Conservation (phyloP, 2,797 vertebrate species). For the Sebastes dallii region DNA sequence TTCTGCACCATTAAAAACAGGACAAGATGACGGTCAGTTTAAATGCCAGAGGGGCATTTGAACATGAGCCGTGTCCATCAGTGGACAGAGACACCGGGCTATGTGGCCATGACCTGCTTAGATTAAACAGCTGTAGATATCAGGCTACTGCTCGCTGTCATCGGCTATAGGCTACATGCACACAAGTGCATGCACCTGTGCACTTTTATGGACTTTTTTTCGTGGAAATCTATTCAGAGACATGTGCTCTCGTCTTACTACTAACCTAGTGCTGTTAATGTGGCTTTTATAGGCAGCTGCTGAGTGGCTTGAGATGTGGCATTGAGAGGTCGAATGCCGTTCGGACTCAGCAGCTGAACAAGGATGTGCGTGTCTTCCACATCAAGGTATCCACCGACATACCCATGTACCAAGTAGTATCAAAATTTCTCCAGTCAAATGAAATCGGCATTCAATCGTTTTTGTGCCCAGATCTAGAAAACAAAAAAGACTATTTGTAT, state of each 20-base stretch:
- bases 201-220: neutral
- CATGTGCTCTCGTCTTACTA: neutral
- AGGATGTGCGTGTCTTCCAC: neutral
- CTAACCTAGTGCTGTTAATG: neutral
- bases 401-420: too few relatives aligned
- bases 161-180: neutral
- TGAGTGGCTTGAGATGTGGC: too few relatives aligned
- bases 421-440: too few relatives aligned
- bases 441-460: too few relatives aligned
- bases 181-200: neutral
- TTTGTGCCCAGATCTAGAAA: too few relatives aligned
- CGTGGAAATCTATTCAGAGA: slow-evolving; percentile 2
- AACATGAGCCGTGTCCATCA: neutral
- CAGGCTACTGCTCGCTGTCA: neutral
- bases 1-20: neutral
- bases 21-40: neutral
- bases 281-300: neutral
- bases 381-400: too few relatives aligned
- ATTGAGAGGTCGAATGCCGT: neutral
- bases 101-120: neutral
- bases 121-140: slow-evolving; percentile 4
- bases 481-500: too few relatives aligned
- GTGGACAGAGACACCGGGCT: neutral
- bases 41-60: neutral
- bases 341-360: too few relatives aligned